Evolutionary conservation across 2,797 vertebrate species (phyloP), one percentile per base, ranked within the genome.

Genomic region (Spinus pinus): DNA sequence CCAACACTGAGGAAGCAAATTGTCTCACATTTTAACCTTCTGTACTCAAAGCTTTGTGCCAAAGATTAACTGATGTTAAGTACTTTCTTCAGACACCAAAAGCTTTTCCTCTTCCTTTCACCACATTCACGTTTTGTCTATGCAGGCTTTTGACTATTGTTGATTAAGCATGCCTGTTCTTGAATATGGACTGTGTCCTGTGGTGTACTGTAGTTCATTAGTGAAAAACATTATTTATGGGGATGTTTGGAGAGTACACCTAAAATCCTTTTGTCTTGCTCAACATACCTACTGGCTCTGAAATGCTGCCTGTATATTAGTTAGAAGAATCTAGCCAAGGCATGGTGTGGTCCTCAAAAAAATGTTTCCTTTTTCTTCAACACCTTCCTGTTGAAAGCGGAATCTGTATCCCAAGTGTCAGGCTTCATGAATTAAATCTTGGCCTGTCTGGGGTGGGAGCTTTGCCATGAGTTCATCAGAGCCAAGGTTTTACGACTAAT

Each of bases 21-120:
- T 79, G 35, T 81, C 56, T 92, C 81, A 19, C 72, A 60, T 88
- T 91, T 96, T 94, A 95, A 82, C 88, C 90, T 95, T 86, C 71
- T 91, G 90, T 92, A 87, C 86, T 84, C 37, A 70, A 53, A 88
- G 39, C 51, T 86, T 94, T 88, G 67, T 81, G 53, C 14, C 44
- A 65, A 87, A 90, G 79, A 81, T 64, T 65, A 94, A 77, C 18
- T 82, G 28, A 65, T 87, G 41, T 64, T 89, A 57, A 93, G 7
- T 80, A 47, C 33, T 95, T 93, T 90, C 37, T 92, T 94, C 49
- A 88, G 81, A 53, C 64, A 83, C 39, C 64, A 71, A 42, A 94
- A 91, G 42, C 47, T 60, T 49, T 91, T 95, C 77, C 39, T 94
- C 14, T 64, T 91, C 31, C 47, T 61, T 81, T 71, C 8, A 66